Base-by-base conservation (phyloP, 2,888 invertebrate genomes). In the Lochmaea crataegi region DNA sequence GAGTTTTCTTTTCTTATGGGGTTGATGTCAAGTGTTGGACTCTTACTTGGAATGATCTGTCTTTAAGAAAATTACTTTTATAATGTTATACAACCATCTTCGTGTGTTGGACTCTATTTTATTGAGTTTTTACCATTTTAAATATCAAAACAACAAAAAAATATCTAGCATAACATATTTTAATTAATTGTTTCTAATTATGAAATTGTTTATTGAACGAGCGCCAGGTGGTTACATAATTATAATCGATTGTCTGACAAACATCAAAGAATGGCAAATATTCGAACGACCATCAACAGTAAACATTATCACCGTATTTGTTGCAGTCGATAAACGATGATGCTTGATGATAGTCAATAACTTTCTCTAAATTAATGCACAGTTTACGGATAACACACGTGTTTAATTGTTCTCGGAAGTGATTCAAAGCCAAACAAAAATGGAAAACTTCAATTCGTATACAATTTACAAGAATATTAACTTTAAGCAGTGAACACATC, bases 381-480 rank as follows among this genome's bases (percentile, higher is more conserved):
- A 67, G 71, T 73, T 74, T 74, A 68, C 66, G 65, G 77, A 77
- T 76, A 74, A 75, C 77, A 78, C 79, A 79, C 79, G 79, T 78
- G 79, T 68, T 64, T 78, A 79, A 79, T 79, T 78, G 76, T 78
- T 77, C 79, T 73, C 75, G 73, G 78, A 78, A 78, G 76, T 74
- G 72, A 74, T 75, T 74, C 72, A 65, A 74, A 76, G 68, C 63
- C 74, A 60, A 76, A 69, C 78, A 71, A 68, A 76, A 73, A 75
- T 76, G 76, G 76, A 74, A 75, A 74, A 76, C 75, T 71, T 73
- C 75, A 72, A 78, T 78, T 77, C 77, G 74, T 73, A 76, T 75
- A 71, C 75, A 77, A 76, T 77, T 75, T 77, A 76, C 75, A 75
- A 76, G 75, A 74, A 68, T 68, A 76, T 77, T 77, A 79, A 68